Conservation (phyloP, 2,888 invertebrate species). For the Monopis laevigella region DNA sequence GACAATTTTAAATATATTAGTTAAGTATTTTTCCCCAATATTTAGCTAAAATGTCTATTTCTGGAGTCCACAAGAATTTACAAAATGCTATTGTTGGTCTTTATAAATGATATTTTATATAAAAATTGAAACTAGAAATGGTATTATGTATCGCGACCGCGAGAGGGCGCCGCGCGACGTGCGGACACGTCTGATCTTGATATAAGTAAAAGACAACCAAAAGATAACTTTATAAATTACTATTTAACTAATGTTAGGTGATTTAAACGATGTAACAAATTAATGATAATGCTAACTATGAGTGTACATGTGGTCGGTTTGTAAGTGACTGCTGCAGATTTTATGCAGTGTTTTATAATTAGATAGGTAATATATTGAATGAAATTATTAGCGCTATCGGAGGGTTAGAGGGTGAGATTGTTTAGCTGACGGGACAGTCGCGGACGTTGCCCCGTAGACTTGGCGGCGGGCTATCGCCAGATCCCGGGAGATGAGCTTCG, state of each 20-base stretch:
- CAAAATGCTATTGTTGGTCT: no score
- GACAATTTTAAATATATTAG: no score
- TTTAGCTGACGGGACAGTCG: no score
- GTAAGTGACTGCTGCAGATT: conserved; percentile 64
- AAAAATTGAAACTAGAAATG: no score
- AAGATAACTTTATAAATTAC: conserved; percentile 62
- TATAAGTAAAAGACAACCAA: conserved; percentile 65
- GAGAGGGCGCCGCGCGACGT: no score
- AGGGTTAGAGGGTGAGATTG: conserved; percentile 15
- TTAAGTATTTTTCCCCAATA: no score
- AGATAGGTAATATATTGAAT: conserved; percentile 70
- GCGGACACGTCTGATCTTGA: conserved; percentile 26
- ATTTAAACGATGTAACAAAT: conserved; percentile 64
- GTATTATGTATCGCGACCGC: no score
- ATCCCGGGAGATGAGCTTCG: conserved; percentile 29
- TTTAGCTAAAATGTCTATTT: no score
- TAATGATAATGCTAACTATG: conserved; percentile 66
- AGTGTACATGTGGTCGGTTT: conserved; percentile 66
- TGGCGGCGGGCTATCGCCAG: neutral
- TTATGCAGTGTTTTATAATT: conserved; percentile 68
- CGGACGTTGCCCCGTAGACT: neutral
- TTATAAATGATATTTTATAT: no score
- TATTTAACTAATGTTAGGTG: conserved; percentile 62
- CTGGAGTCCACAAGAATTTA: no score
- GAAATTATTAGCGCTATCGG: conserved; percentile 61